A percentile compares a stretch with the other conserved stretches of the same genome.
Evolutionary conservation across 1,140 invertebrate genomes (phyloP).

Genomic region (Marisa cornuarietis): DNA sequence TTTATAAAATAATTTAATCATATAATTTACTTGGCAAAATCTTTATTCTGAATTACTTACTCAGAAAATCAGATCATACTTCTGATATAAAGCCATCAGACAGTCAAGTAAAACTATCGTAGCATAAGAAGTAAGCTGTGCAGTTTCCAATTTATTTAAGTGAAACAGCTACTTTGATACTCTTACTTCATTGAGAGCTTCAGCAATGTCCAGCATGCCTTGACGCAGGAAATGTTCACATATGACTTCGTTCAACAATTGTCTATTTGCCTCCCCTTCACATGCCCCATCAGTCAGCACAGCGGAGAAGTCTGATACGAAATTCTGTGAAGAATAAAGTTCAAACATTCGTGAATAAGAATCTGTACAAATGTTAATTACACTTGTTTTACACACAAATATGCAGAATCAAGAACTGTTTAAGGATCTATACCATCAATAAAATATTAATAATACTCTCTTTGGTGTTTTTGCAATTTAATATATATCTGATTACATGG

Average conservation of each 20-base stretch:
- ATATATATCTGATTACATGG: no score
- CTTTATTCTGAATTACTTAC: no score
- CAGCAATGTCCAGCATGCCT: slow-evolving; percentile 89
- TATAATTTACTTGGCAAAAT: no score
- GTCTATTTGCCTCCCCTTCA: slow-evolving; percentile 79
- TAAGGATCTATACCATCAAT: background rate
- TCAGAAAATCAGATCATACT: slow-evolving; percentile 20
- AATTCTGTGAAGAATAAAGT: slow-evolving; percentile 73
- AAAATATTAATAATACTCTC: background rate
- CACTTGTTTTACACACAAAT: no score
- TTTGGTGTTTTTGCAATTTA: background rate
- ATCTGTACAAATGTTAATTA: no score
- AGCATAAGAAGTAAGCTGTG: no score
- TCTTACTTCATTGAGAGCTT: slow-evolving; percentile 73
- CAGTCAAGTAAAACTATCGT: no score
- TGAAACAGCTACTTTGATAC: background rate
- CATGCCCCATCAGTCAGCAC: slow-evolving; percentile 89
- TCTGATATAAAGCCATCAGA: no score
- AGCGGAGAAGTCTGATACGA: slow-evolving; percentile 89
- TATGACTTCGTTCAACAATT: slow-evolving; percentile 92
- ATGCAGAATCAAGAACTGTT: no score
- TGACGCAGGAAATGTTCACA: slow-evolving; percentile 96
- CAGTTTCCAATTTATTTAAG: background rate
- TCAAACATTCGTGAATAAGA: background rate
- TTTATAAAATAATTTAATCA: no score